Conservation (phyloP, 2,113 vertebrate species). For the Brachypteracias leptosomus region DNA sequence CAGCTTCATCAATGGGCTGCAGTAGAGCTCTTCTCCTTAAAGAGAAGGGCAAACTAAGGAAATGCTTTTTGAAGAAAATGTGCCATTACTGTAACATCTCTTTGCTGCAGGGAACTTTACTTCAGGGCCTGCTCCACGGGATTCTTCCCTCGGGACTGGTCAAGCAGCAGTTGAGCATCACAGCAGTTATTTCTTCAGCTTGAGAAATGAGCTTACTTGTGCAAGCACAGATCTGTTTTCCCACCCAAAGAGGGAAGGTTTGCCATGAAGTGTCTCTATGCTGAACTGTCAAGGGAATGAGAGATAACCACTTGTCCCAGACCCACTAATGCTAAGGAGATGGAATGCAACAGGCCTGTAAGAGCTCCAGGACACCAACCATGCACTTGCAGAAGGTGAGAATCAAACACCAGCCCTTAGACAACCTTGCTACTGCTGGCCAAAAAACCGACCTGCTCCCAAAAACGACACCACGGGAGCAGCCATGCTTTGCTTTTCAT, state of each 20-base stretch:
- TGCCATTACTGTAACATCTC: neutral
- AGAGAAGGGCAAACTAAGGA: neutral
- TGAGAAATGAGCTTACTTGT: neutral
- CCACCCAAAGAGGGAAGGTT: neutral
- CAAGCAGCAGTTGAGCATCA: neutral
- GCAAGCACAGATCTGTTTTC: rapidly evolving
- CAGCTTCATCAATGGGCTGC: neutral
- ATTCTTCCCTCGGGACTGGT: neutral
- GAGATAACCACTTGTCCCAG: neutral
- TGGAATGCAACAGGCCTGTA: rapidly evolving
- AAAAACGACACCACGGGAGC: neutral
- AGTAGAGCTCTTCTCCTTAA: neutral
- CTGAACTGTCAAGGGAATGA: neutral
- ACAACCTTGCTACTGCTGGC: neutral
- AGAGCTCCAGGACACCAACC: neutral
- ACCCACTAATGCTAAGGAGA: neutral
- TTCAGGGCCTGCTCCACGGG: neutral
- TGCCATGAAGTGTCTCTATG: neutral
- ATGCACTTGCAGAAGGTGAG: rapidly evolving
- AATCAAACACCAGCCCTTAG: neutral
- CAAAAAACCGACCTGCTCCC: neutral
- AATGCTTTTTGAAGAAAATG: neutral
- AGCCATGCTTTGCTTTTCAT: neutral
- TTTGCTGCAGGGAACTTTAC: neutral
- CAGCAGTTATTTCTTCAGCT: neutral